Evolutionary conservation across 2,113 vertebrate genomes (phyloP), one percentile per base, ranked within the genome.

Genomic region (Periophthalmodon schlosseri): DNA sequence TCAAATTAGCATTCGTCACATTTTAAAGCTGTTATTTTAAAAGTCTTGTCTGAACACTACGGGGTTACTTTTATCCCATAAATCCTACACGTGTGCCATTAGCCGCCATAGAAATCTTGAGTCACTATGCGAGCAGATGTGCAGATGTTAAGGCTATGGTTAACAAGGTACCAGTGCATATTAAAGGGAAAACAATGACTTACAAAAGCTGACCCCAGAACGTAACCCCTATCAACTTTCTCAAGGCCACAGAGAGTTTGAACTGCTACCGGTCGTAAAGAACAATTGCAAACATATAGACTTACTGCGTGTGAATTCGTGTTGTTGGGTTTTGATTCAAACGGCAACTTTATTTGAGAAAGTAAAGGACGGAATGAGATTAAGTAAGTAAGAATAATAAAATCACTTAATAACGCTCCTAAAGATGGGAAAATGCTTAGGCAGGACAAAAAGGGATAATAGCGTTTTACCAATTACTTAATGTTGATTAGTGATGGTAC

Each of bases 201-300:
- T 44, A 21, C 33, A 15, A 64, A 24, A 39, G 16, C 24, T 68
- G 9, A 28, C 39, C n/a, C 61, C 7, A 20, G 56, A 23, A 14
- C 24, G 34, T 65, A 15, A 80, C 36, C 50, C 50, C 18, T 61
- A n/a, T 65, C 14, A 46, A 13, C 23, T 21, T 16, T 39, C 3
- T 21, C 20, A 69, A 69, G 36, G 57, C 46, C 15, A 9, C 15
- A 24, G 7, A 65, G 66, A 72, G 16, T 66, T 50, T 20, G 54
- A 64, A 50, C 9, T 49, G 39, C 49, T 69, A 28, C 68, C n/a
- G 15, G 60, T 18, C 28, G 50, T 60, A 70, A 39, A 70, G 28
- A 28, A 70, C 69, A 74, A 78, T 72, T 81, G 84, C 69, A 73
- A 79, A 69, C 68, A 66, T 33, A 20, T 36, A 36, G 2, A 49